Conservation (phyloP, 2,888 invertebrate species). For the Lutraria lutraria region DNA sequence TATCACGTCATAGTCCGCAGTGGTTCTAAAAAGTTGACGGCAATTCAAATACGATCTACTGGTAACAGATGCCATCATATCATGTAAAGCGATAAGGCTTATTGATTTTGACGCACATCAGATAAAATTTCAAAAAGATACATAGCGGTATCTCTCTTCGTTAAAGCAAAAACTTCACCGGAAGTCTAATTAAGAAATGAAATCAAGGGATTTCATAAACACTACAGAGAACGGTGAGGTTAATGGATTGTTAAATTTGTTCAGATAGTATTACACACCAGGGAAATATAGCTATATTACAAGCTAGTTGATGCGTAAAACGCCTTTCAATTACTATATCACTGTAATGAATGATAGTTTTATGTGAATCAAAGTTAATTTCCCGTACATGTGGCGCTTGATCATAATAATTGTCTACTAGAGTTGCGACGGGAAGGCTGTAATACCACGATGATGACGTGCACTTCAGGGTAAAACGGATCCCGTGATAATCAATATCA, state of each 20-base stretch:
- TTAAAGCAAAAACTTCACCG: background rate
- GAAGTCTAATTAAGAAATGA: constrained; percentile 16
- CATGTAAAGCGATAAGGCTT: no score
- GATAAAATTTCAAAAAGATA: constrained; percentile 1
- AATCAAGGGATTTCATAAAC: background rate
- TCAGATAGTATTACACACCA: background rate
- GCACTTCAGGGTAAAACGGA: no score
- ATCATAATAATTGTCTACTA: background rate
- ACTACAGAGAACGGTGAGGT: background rate
- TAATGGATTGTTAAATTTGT: background rate
- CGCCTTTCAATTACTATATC: background rate
- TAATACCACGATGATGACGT: no score
- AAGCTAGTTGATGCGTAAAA: background rate
- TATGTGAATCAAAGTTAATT: background rate
- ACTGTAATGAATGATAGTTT: background rate
- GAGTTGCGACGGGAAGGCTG: background rate
- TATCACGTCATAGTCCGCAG: background rate
- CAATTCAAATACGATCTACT: background rate
- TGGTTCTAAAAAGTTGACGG: background rate
- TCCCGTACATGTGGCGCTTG: background rate
- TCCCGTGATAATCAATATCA: no score
- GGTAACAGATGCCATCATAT: no score
- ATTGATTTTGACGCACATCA: no score
- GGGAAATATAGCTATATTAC: background rate
- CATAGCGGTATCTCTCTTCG: background rate